Evolutionary conservation across 1,140 invertebrate genomes (phyloP), one percentile per base, ranked within the genome.

Genomic region (Lepidurus arcticus): DNA sequence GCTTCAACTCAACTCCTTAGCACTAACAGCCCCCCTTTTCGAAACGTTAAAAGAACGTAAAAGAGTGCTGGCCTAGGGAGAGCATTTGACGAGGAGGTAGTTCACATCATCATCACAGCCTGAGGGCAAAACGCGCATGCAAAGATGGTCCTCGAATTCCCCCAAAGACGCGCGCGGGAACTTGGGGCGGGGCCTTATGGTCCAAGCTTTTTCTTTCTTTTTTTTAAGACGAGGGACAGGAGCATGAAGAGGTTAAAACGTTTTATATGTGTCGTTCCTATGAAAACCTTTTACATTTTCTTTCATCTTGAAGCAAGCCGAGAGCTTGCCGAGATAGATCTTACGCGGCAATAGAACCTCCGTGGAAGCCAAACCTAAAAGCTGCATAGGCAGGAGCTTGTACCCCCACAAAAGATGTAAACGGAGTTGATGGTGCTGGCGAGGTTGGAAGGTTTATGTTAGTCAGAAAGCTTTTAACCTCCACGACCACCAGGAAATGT

Each of bases 211-310:
- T 65, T 16, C 8, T 21, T 65, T 65, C 10, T 65, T 65, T 65
- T 11, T 7, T 65, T 65, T 65, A 4, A 21, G 16, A 16, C 53
- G 16, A 16, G 53, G 9, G 53, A 65, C 45, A 16, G 45, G 53
- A 21, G 53, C n/a, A 65, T 21, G 16, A 13, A 9, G 53, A 65
- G 53, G 53, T 65, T 65, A 65, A 65, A 65, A 65, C n/a, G 53
- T 65, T 65, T 65, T 65, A 65, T 65, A 65, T 65, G 16, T 65
- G 53, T 65, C 53, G 53, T 65, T 65, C 53, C 21, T 65, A 65
- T 65, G 21, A 65, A 65, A 65, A 65, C 53, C 53, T 65, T 21
- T 65, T 65, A 65, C 16, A 65, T 65, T 65, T 65, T 65, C 53
- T 65, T 65, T 65, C 53, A 65, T 65, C 53, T 65, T 21, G 4